These are phyloP conservation scores for Meloidogyne floridensis DNA, from an alignment of 1,140 invertebrate genomes.

Conservation along the genomic window DNA sequence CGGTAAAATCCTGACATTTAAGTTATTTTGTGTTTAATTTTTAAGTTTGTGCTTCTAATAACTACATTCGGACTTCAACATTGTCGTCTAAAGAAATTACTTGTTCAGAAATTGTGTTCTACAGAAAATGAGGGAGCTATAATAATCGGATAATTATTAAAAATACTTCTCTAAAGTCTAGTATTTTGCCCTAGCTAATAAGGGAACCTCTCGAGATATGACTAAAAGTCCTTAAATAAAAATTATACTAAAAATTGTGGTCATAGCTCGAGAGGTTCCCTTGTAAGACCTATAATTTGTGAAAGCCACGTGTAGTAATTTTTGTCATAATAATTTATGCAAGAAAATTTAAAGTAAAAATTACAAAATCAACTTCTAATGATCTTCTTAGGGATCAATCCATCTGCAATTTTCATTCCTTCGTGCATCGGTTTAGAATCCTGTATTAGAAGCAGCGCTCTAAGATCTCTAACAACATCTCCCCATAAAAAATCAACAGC, in stretches of 20 bases:
- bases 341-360: not conserved
- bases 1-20: not conserved
- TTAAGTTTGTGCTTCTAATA: slow-evolving; percentile 10
- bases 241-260: too few species aligned
- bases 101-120: not conserved
- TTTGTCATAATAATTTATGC: too few species aligned
- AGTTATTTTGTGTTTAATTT: not conserved
- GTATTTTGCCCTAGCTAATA: too few species aligned
- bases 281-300: too few species aligned
- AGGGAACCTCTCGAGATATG: too few species aligned
- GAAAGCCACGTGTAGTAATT: too few species aligned
- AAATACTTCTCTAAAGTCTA: too few species aligned
- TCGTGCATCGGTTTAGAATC: slow-evolving; percentile 39
- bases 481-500: slow-evolving; percentile 42
- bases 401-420: slow-evolving; percentile 46
- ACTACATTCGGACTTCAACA: slow-evolving; percentile 18
- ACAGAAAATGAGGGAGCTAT: too few species aligned
- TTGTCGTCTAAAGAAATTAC: slow-evolving; percentile 10
- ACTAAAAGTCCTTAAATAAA: too few species aligned
- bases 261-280: too few species aligned
- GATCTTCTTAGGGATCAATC: slow-evolving; percentile 45
- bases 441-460: slow-evolving; percentile 35
- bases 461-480: slow-evolving; percentile 48
- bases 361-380: slow-evolving; percentile 32
- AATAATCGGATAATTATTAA: too few species aligned